phyloP scores from a whole-genome alignment of 2,797 vertebrate genomes.

The Leptoclinus maculatus region DNA sequence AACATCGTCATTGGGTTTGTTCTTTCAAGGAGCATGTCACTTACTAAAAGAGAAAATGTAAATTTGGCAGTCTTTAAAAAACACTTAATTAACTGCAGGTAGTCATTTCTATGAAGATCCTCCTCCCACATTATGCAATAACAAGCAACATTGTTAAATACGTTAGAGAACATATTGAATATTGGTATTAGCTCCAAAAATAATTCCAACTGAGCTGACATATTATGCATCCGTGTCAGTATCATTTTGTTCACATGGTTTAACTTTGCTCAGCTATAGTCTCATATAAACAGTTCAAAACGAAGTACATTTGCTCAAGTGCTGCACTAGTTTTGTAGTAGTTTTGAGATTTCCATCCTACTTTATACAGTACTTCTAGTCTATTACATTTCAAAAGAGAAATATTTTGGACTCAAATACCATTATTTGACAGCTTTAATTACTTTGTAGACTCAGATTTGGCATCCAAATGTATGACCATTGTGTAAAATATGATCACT shows the following conservation, averaged over 20 bases:
- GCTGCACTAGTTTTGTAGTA: neutral
- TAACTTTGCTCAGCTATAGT: neutral
- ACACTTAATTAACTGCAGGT: no score
- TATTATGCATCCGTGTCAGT: neutral
- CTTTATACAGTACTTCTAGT: neutral
- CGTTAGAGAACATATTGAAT: neutral
- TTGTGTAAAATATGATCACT: neutral
- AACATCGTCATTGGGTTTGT: neutral
- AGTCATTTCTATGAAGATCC: no score
- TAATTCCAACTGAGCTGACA: neutral
- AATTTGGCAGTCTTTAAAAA: neutral
- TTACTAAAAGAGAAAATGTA: neutral
- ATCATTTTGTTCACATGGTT: neutral
- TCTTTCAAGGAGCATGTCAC: neutral
- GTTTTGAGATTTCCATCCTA: neutral
- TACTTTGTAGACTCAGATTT: neutral
- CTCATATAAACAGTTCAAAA: neutral
- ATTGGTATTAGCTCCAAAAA: neutral
- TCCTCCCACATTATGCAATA: no score
- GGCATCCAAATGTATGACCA: neutral
- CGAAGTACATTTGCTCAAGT: no score
- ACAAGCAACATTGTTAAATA: neutral
- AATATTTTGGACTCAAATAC: neutral
- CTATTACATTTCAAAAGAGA: neutral
- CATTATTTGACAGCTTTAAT: neutral